Conservation (phyloP, 2,113 vertebrate genomes). For the Leucosticte australis region DNA sequence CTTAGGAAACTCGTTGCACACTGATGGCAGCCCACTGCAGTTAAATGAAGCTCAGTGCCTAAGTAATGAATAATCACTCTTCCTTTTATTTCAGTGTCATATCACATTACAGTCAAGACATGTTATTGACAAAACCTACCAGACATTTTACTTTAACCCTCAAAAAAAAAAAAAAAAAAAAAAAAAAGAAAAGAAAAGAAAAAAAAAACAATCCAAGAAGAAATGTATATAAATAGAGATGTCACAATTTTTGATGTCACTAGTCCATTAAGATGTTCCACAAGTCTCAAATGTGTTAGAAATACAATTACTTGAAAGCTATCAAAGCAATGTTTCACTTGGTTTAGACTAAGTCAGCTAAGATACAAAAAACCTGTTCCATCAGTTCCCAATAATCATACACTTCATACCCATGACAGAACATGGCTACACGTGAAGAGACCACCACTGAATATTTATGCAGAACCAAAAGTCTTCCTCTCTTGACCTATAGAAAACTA, state of each 20-base stretch:
- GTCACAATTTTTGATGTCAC: constrained; percentile 25
- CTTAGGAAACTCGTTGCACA: not conserved
- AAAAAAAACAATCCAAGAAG: not conserved
- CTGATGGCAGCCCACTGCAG: not conserved
- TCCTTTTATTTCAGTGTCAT: constrained; percentile 71
- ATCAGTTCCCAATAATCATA: not conserved
- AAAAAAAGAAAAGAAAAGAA: not conserved
- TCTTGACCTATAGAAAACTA: not conserved
- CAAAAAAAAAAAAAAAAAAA: not conserved
- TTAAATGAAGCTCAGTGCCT: constrained; percentile 58
- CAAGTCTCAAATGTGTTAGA: constrained; percentile 2
- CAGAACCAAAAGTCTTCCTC: not conserved
- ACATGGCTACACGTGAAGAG: not conserved
- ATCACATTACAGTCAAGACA: constrained; percentile 68
- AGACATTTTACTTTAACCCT: constrained; percentile 61
- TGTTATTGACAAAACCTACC: constrained; percentile 67
- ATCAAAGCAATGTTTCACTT: constrained; percentile 1
- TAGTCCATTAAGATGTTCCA: constrained; percentile 13
- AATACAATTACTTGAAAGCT: constrained; percentile 28
- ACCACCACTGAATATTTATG: not conserved
- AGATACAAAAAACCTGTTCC: not conserved
- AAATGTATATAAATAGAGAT: constrained; percentile 42
- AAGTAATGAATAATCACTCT: constrained; percentile 58
- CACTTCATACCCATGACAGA: not conserved
- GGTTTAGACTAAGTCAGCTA: constrained; percentile 6